Evolutionary conservation across 2,888 invertebrate species (phyloP).

Genomic region (Tetragonula carbonaria): DNA sequence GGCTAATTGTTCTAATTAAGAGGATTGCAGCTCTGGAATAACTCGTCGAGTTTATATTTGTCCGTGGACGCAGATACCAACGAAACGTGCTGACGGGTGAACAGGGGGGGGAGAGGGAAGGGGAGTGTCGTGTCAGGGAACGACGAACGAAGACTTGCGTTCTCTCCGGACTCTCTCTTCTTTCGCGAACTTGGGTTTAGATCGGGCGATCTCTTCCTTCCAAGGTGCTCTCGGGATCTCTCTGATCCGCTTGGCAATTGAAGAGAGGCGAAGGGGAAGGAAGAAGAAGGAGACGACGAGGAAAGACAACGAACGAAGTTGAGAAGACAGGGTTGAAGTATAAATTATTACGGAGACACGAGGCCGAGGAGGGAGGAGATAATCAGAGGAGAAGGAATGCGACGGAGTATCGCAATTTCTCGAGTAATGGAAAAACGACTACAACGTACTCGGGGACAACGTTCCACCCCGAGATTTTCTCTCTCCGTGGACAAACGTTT

Average conservation of each 20-base stretch:
- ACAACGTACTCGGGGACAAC: no score
- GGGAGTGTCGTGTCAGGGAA: neutral
- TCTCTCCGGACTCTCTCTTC: slow-evolving; percentile 9
- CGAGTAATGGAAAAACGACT: slow-evolving; percentile 13
- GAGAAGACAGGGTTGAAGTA: slow-evolving; percentile 45
- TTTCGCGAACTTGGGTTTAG: slow-evolving; percentile 28
- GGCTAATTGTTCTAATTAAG: slow-evolving; percentile 81
- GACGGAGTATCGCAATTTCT: slow-evolving; percentile 38
- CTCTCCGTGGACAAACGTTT: no score
- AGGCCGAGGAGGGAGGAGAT: neutral
- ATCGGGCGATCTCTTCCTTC: slow-evolving; percentile 27
- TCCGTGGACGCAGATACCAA: slow-evolving; percentile 70
- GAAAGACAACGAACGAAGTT: slow-evolving; percentile 11
- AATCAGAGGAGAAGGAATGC: slow-evolving; percentile 18
- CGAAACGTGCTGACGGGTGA: neutral
- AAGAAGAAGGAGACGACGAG: no score
- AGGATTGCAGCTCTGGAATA: slow-evolving; percentile 79
- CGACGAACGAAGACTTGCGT: neutral
- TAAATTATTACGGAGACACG: slow-evolving; percentile 15
- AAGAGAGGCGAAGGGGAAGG: neutral
- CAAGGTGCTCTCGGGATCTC: neutral
- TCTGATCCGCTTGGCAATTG: slow-evolving; percentile 58
- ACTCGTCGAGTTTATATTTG: slow-evolving; percentile 78
- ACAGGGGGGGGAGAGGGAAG: neutral
- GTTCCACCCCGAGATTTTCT: no score